phyloP scores from a whole-genome alignment of 2,888 invertebrate species.

The Acronicta psi region DNA sequence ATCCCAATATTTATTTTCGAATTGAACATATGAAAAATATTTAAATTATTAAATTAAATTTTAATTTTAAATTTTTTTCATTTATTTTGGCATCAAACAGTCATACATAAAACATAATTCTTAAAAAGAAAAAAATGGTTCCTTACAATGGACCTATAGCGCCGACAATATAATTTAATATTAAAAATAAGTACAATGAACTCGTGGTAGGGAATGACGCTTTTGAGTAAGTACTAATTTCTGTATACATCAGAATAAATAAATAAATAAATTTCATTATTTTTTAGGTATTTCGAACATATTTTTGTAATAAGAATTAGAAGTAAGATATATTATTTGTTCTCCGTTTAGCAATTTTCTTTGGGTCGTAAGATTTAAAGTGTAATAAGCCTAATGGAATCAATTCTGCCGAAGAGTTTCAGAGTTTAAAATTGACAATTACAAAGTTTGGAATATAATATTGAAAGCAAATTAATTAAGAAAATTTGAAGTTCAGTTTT shows the following conservation, averaged over 20 bases:
- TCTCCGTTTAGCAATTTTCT: neutral
- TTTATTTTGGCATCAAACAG: no score
- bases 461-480: slow-evolving; percentile 10
- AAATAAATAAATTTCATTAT: neutral
- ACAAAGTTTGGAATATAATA: slow-evolving; percentile 19
- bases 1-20: no score
- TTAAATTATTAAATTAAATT: no score
- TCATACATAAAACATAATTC: no score
- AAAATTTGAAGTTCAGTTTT: slow-evolving; percentile 18
- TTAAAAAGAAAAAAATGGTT: no score
- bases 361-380: slow-evolving; percentile 8
- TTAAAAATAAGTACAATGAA: no score
- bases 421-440: slow-evolving; percentile 27
- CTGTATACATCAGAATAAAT: no score
- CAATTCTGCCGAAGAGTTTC: slow-evolving; percentile 13
- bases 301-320: neutral
- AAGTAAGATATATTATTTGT: neutral
- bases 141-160: no score
- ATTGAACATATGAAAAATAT: slow-evolving; percentile 3
- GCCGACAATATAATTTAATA: no score
- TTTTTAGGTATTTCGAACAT: slow-evolving; percentile 15
- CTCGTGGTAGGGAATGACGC: no score
- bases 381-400: slow-evolving; percentile 9
- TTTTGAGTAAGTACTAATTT: no score
- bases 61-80: no score